Conservation (phyloP, 2,113 vertebrate species). For the Reinhardtius hippoglossoides region DNA sequence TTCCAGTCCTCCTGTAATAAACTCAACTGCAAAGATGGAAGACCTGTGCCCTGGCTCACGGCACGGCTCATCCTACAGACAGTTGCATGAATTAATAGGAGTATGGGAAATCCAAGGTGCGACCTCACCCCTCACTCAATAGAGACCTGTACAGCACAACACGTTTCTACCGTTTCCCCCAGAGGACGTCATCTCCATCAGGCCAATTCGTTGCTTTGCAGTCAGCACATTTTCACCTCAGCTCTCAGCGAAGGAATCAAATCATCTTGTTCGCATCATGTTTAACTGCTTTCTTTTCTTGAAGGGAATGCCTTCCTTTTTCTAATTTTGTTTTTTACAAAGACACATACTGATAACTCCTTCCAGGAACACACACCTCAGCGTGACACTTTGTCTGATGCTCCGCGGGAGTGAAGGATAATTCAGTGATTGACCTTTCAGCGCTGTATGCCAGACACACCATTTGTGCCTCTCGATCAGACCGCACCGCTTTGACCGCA, state of each 20-base stretch:
- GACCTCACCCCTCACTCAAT: conserved; percentile 38
- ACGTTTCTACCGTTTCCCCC: background rate
- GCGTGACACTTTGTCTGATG: conserved; percentile 15
- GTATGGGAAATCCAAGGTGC: conserved; percentile 33
- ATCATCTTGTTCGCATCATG: conserved; percentile 16
- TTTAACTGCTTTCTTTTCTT: conserved; percentile 4
- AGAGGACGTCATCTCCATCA: conserved; percentile 20
- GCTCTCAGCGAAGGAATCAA: conserved; percentile 18
- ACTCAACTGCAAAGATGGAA: conserved; percentile 44
- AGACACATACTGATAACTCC: conserved; percentile 15
- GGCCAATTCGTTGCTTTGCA: conserved; percentile 15
- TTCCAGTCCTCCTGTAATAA: conserved; percentile 28
- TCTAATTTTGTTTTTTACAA: conserved; percentile 15
- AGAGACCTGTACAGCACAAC: background rate
- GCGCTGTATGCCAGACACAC: conserved; percentile 33
- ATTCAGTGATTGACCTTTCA: conserved; percentile 62
- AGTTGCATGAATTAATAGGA: conserved; percentile 63
- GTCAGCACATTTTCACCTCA: conserved; percentile 7
- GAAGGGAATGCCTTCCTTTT: conserved; percentile 9
- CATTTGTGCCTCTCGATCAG: conserved; percentile 44
- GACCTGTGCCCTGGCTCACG: conserved; percentile 41
- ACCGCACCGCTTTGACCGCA: background rate
- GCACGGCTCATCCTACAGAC: conserved; percentile 61
- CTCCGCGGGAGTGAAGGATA: conserved; percentile 10
- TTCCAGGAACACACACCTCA: conserved; percentile 6